A percentile compares a stretch with the other conserved stretches of the same genome.
Evolutionary conservation across 1,140 invertebrate species (phyloP).

Genomic region (Cyclargus thomasi): DNA sequence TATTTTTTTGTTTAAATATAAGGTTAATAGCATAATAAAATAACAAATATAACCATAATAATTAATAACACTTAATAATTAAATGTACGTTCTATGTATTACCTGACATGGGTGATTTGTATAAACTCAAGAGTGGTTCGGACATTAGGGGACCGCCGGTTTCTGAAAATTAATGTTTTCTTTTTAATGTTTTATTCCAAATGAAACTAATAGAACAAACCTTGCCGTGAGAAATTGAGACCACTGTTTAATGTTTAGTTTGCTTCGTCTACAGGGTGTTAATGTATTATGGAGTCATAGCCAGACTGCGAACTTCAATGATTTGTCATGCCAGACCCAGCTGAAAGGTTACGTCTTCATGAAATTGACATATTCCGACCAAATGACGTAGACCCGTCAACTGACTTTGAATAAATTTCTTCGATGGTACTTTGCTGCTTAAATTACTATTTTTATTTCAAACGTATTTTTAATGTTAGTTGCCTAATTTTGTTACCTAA

Average conservation of each 20-base stretch:
- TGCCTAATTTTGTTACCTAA: no score
- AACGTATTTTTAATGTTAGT: no score
- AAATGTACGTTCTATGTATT: constrained; percentile 22
- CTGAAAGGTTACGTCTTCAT: no score
- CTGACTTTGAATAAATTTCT: no score
- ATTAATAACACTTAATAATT: background rate
- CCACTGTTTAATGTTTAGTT: background rate
- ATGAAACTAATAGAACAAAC: background rate
- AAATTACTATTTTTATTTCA: no score
- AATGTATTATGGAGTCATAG: no score
- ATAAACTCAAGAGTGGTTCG: constrained; percentile 66
- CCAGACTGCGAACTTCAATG: no score
- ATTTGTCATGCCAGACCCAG: no score
- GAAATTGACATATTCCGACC: no score
- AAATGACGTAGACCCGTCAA: no score
- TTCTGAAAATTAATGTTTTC: constrained; percentile 52
- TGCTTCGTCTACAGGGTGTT: no score
- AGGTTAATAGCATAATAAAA: background rate
- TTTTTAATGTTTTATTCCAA: background rate
- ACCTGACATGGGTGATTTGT: constrained; percentile 70
- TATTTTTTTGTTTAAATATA: background rate
- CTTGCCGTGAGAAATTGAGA: constrained; percentile 21
- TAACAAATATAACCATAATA: background rate
- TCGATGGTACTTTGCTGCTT: no score
- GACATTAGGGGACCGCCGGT: constrained; percentile 59